Percentiles rank a stretch among this genome's conserved stretches.
These are phyloP conservation scores for Calliphora vomitoria DNA, from an alignment of 2,888 invertebrate genomes.

Conservation along the genomic window DNA sequence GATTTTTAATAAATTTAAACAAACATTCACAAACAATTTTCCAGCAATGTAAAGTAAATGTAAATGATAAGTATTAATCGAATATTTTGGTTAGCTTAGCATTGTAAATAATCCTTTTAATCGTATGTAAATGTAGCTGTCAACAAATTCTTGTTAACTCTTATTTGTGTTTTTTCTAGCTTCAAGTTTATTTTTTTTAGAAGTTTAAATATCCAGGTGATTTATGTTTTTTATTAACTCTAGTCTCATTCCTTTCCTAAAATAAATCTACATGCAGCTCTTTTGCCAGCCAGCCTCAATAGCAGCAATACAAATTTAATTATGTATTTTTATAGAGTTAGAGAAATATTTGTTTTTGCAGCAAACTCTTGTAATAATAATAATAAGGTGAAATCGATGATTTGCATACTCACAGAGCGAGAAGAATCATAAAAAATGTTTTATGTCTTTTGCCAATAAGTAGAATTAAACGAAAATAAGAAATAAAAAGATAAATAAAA, in stretches of 20 bases:
- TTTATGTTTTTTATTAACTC: conserved; percentile 38
- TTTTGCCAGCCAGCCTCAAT: not conserved
- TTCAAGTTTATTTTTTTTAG: not conserved
- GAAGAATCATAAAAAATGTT: conserved; percentile 56
- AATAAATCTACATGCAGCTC: too few relatives aligned
- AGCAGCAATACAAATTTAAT: conserved; percentile 50
- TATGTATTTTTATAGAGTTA: conserved; percentile 18
- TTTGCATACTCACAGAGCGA: conserved; percentile 51
- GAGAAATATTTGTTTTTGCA: conserved; percentile 20
- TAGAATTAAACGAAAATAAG: conserved; percentile 20
- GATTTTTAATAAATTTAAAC: not conserved
- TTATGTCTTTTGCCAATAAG: conserved; percentile 51
- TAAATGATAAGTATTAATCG: not conserved
- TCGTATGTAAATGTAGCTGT: not conserved
- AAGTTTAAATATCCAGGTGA: conserved; percentile 28
- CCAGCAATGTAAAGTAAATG: not conserved
- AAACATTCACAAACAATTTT: not conserved
- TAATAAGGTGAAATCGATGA: conserved; percentile 62
- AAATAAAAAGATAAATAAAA: conserved; percentile 11
- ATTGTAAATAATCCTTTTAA: not conserved
- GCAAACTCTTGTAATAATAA: conserved; percentile 28
- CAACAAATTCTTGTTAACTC: not conserved
- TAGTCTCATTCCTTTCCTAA: not conserved
- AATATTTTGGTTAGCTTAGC: not conserved
- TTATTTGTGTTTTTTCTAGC: not conserved